Evolutionary conservation across 2,113 vertebrate genomes (phyloP), one percentile per base, ranked within the genome.

Genomic region (Phalacrocorax brasilianus): DNA sequence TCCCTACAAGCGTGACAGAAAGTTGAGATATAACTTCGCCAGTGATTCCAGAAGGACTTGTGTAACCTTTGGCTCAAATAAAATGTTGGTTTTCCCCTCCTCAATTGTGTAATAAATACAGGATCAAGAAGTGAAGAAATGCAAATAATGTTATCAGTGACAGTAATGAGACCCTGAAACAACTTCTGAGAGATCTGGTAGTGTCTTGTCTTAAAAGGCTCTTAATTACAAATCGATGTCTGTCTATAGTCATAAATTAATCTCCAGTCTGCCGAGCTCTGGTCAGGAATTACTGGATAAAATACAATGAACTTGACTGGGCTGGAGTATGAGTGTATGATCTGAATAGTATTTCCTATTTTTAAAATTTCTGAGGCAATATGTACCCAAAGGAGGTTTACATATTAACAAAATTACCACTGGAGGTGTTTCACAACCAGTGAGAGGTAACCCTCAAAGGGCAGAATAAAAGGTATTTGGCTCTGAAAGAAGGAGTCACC

Each of bases 131-230:
- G 49, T 44, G 75, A 92, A 65, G 83, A 94, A 95, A 63, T 61
- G 35, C 73, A 96, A 94, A 96, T 90, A 85, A n/a, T n/a, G 56
- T 84, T 92, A 78, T 65, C 68, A 12, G 47, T 47, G 71, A 62
- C 10, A 90, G 50, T 61, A 33, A 14, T 9, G 47, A 73, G 70
- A 40, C 40, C 44, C 65, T 78, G 61, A 81, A 86, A 45, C 21
- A 42, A 45, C 44, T 77, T 77, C 50, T 84, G 92, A 59, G 88
- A 45, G 35, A 40, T 68, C 28, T 55, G 40, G 8, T 33, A 15
- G 4, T 75, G 78, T 73, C 63, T 77, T 63, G 0, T 33, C 55
- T 40, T 21, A 44, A 35, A 44, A 40, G 5, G 32, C 18, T 33
- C 3, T 86, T 63, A 35, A 50, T 81, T n/a, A 67, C 49, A 62